A percentile compares a stretch with the other conserved stretches of the same genome.
These are phyloP conservation scores for Silurus aristotelis DNA, from an alignment of 2,797 vertebrate genomes.

Conservation along the genomic window DNA sequence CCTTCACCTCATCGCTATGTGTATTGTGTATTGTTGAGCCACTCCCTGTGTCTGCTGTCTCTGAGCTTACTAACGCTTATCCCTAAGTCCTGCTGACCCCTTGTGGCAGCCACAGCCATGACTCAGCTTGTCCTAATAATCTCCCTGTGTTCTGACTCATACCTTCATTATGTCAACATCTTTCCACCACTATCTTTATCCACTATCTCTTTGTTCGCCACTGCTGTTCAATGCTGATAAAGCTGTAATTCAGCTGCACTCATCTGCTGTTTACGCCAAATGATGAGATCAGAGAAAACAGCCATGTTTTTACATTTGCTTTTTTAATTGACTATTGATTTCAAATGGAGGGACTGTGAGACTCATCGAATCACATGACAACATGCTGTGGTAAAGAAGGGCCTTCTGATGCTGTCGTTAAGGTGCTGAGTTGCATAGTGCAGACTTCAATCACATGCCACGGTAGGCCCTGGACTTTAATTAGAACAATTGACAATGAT, in stretches of 20 bases:
- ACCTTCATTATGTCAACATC: conserved; percentile 34
- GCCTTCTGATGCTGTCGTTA: not conserved
- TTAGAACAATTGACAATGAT: not conserved
- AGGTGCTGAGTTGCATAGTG: not conserved
- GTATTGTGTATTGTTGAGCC: conserved; percentile 27
- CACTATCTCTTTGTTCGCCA: conserved; percentile 15
- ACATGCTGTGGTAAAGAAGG: conserved; percentile 1
- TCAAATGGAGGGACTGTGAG: not conserved
- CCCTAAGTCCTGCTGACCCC: conserved; percentile 47
- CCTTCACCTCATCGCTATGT: not conserved
- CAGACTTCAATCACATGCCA: not conserved
- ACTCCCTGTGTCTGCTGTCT: conserved; percentile 45
- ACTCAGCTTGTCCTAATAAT: conserved; percentile 33
- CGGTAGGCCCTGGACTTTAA: not conserved
- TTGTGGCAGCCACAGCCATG: conserved; percentile 45
- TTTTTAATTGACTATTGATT: conserved; percentile 12
- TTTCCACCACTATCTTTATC: conserved; percentile 32
- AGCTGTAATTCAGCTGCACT: conserved; percentile 22
- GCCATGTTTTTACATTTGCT: not conserved
- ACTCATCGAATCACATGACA: not conserved
- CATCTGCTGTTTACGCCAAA: conserved; percentile 20
- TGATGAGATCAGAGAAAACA: not conserved
- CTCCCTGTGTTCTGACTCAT: conserved; percentile 32
- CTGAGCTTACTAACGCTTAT: conserved; percentile 32
- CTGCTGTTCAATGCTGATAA: conserved; percentile 28